Evolutionary conservation across 2,888 invertebrate species (phyloP), one percentile per base, ranked within the genome.

Genomic region (Tenthredo scrophulariae): DNA sequence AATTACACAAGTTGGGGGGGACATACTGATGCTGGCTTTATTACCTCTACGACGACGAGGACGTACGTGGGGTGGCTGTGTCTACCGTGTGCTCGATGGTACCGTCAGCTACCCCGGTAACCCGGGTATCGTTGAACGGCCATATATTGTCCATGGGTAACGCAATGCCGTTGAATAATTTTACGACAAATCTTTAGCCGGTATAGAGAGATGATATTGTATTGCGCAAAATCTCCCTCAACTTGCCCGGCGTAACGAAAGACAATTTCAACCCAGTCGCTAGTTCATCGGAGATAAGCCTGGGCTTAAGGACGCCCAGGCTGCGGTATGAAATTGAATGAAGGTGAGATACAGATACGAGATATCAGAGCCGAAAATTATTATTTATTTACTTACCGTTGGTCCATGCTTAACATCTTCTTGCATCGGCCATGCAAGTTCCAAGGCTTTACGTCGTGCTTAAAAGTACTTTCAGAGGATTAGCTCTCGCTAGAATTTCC

Each of bases 291-390:
- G 50, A 77, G 46, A 77, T 77, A 77, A 77, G 46, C 77, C 29
- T 10, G 18, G 75, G 75, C 75, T 77, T 77, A 80, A 80, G 80
- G 62, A 80, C 80, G 40, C 40, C 50, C n/a, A 15, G 7, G 40
- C 80, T 26, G 62, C 26, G 77, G 77, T 77, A 77, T 77, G 83
- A 83, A 83, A 83, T 83, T 67, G 83, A 83, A 83, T 70, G 67
- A 70, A 67, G 67, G 83, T 67, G 67, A 83, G 46, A 77, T 54
- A 29, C 75, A 26, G 50, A 50, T 50, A 50, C 75, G 75, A 58
- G 58, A 79, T 83, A 40, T 29, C 40, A 40, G 37, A 46, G 29
- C 54, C 33, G 77, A 77, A 29, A 54, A 54, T 77, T 50, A 54
- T 77, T 77, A 77, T 77, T 77, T 77, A 77, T 54, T 74, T 26